Evolutionary conservation across 2,113 vertebrate genomes (phyloP).

Genomic region (Brachyistius frenatus): DNA sequence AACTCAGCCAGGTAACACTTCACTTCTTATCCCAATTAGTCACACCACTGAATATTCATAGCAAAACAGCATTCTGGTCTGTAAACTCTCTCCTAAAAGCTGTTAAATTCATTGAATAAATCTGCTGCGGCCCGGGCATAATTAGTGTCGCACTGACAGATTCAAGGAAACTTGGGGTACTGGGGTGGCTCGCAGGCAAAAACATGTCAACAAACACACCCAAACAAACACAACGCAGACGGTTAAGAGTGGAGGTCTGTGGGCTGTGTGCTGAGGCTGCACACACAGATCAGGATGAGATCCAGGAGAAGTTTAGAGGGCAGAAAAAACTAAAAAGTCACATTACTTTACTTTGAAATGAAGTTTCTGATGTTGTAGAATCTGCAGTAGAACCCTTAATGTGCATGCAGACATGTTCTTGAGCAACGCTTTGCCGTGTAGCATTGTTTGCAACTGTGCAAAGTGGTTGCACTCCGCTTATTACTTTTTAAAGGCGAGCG

Average conservation of each 20-base stretch:
- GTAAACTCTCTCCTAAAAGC: constrained; percentile 64
- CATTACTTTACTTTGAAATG: background rate
- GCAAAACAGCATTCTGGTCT: constrained; percentile 42
- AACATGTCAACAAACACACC: constrained; percentile 22
- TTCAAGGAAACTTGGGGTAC: constrained; percentile 27
- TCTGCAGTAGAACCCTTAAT: background rate
- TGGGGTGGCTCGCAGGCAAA: constrained; percentile 39
- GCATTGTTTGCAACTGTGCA: constrained; percentile 14
- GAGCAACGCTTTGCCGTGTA: constrained; percentile 7
- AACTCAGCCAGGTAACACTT: constrained; percentile 63
- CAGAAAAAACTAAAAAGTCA: constrained; percentile 32
- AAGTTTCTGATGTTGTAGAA: background rate
- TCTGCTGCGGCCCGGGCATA: constrained; percentile 50
- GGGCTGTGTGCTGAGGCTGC: constrained; percentile 1
- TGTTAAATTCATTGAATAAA: constrained; percentile 74
- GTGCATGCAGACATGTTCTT: background rate
- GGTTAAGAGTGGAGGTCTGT: background rate
- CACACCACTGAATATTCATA: constrained; percentile 68
- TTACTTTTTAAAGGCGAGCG: constrained; percentile 43
- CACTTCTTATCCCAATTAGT: constrained; percentile 72
- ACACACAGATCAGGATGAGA: constrained; percentile 39
- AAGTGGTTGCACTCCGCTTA: constrained; percentile 21
- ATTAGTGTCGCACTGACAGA: constrained; percentile 56
- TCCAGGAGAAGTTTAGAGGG: constrained; percentile 46
- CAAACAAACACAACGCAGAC: constrained; percentile 20